phyloP scores from a whole-genome alignment of 1,140 invertebrate genomes.

The Cotesia glomerata region DNA sequence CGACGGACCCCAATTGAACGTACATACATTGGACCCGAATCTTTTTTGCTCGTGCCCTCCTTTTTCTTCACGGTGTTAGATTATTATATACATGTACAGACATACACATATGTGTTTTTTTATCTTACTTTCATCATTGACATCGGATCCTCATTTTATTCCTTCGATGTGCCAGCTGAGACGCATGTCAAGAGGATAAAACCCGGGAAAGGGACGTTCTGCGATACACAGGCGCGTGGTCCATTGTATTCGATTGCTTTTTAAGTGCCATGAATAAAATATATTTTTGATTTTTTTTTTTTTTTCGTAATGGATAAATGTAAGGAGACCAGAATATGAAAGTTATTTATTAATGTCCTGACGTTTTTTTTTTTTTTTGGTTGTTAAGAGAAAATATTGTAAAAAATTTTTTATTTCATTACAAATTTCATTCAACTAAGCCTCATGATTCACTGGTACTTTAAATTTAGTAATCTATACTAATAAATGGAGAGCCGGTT shows the following conservation, averaged over 20 bases:
- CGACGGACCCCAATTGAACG: constrained; percentile 3
- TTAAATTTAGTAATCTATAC: no score
- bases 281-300: not conserved
- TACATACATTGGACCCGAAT: constrained; percentile 24
- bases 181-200: constrained; percentile 8
- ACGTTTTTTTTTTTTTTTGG: no score
- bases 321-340: no score
- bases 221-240: constrained; percentile 2
- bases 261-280: not conserved
- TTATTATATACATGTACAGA: no score
- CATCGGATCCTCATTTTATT: constrained; percentile 11
- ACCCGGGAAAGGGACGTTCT: not conserved
- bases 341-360: no score
- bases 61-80: constrained; percentile 17
- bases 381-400: no score
- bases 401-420: no score
- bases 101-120: not conserved
- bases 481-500: no score
- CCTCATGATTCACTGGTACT: no score
- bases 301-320: not conserved
- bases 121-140: constrained; percentile 15
- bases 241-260: constrained; percentile 12
- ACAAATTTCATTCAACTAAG: no score
- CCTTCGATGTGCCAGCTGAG: constrained; percentile 16
- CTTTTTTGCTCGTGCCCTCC: constrained; percentile 9